These are phyloP conservation scores for Steatornis caripensis DNA, from an alignment of 2,113 vertebrate species.

Conservation along the genomic window DNA sequence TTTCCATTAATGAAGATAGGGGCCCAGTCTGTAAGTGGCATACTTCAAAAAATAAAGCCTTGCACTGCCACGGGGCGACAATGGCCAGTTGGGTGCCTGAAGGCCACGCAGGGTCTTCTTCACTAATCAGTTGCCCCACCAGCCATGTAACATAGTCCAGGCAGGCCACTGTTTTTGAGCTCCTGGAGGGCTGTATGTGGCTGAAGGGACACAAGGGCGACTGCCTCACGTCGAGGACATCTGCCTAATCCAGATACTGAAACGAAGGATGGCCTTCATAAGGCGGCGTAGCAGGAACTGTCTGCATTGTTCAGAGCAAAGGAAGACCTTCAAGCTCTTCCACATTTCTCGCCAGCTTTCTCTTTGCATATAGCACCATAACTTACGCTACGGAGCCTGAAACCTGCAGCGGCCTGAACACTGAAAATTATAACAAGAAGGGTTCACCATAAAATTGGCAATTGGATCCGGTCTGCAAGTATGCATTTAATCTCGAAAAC, in stretches of 20 bases:
- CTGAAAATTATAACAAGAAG: background rate
- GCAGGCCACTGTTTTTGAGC: background rate
- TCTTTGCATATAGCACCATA: background rate
- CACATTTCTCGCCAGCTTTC: background rate
- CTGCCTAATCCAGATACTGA: background rate
- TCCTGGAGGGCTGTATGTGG: background rate
- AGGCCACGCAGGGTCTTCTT: background rate
- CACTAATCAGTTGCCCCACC: background rate
- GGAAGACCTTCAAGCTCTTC: background rate
- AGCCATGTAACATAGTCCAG: background rate
- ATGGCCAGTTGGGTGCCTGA: background rate
- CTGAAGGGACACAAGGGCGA: background rate
- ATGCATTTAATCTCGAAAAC: conserved; percentile 1
- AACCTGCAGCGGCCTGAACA: background rate
- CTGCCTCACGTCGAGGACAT: background rate
- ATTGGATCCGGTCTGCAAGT: background rate
- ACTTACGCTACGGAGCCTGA: accelerated
- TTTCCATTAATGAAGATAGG: background rate
- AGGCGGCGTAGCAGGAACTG: background rate
- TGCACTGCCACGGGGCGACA: background rate
- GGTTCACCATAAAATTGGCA: background rate
- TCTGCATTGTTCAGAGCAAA: background rate
- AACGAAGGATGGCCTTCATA: background rate
- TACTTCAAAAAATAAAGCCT: background rate
- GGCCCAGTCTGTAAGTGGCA: background rate